Evolutionary conservation across 1,140 invertebrate species (phyloP), one percentile per base, ranked within the genome.

Genomic region (Trachymyrmex cornetzi): DNA sequence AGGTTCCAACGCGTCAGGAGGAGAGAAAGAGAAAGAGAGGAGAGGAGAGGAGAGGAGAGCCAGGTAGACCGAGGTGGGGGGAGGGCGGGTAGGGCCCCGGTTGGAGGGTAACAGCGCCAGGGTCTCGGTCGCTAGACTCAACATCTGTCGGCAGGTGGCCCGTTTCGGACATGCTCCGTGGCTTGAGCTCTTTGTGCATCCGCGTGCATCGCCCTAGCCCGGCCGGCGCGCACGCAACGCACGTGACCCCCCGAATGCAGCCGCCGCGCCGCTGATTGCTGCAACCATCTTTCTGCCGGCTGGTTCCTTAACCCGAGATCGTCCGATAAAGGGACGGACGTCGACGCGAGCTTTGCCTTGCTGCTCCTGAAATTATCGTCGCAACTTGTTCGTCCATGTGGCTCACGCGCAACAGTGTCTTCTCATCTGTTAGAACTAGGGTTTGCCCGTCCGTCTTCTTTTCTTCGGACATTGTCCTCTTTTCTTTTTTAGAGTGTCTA

Each of bases 131-230:
- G 91, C 82, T 90, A 92, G 91, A 92, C 72, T 85, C 87, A 93
- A 93, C 93, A 93, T 93, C 93, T 93, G 93, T 93, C 93, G 93
- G 92, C 93, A 93, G 93, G 93, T 93, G 93, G 92, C 87, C 91
- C 82, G 88, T 90, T 91, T 92, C 88, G 88, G 86, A 89, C 86
- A 89, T 89, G 89, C 89, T 92, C 79, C 90, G 88, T 91, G 88
- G 88, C 87, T 84, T 88, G 86, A 74, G 91, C 87, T 88, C 91
- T 90, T 91, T 89, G 91, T 89, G 89, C 85, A 89, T 90, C 88
- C 88, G 85, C 89, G 87, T 91, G 90, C 90, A 91, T 88, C 90
- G 87, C 85, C 86, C 88, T 88, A 89, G 71, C 87, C 75, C 81
- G 77, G 71, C 77, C 89, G 89, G 82, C 85, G 87, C 88, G 74